Base-by-base conservation (phyloP, 37 sponge, comb jelly and placozoan genomes). In the Ephydatia muelleri region DNA sequence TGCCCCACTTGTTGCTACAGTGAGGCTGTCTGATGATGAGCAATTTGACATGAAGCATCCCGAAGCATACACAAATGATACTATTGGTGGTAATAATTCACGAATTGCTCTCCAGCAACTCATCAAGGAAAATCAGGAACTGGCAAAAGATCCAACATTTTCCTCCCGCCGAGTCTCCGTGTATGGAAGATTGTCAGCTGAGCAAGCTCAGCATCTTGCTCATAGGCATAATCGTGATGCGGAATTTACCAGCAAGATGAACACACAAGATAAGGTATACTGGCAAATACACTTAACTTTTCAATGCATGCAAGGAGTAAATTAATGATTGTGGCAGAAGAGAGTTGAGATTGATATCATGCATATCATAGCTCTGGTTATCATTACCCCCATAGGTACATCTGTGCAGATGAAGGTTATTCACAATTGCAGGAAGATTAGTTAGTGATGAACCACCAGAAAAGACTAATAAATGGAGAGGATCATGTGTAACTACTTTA, bases 51-150 rank as follows among this genome's bases (percentile, higher is more conserved):
- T 27, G 8, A 14, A 65, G 25, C 75, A 74, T 47, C 75, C 75
- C 21, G 83, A 83, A 38, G 83, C 75, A 73, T 83, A 83, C 75
- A 73, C 11, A 9, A 72, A 83, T 57, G 83, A 83, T 31, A 73
- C 75, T 19, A 27, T 83, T 33, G 83, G 83, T 19, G 83, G 83
- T 3, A 83, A 83, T 36, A 5, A 83, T 36, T 83, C 83, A 27
- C 39, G 83, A 30, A 29, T 31, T 3, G 83, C 83, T 34, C 75
- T 83, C 1, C 32, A 16, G 5, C 75, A 73, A 48, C 72, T 71
- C 14, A 19, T 80, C 31, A 31, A 4, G 9, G 78, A 74, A 32
- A 43, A 43, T 6, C 3, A 43, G 43, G 43, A 43, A 43, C 43
- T 43, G 43, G 43, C 43, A 43, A 43, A 43, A 6, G 43, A 43